phyloP scores from a whole-genome alignment of 2,797 vertebrate genomes.

The Characodon lateralis region DNA sequence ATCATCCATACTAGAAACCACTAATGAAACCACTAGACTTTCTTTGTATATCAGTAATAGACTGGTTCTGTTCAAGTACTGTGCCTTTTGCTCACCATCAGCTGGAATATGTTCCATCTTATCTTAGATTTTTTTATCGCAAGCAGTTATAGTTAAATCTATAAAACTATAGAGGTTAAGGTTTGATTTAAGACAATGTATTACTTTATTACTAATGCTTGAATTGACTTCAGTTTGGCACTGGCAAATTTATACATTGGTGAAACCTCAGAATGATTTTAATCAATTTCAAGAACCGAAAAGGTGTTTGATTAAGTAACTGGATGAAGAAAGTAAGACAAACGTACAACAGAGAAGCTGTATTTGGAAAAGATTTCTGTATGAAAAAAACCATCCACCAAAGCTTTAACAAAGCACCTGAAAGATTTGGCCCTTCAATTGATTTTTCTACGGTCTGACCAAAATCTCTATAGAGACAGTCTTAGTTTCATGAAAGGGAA shows the following conservation, averaged over 20 bases:
- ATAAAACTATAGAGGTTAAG: not conserved
- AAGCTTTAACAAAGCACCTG: not conserved
- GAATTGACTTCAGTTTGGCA: not conserved
- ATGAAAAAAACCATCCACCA: not conserved
- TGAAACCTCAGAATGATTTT: not conserved
- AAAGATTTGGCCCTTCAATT: not conserved
- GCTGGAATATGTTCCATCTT: not conserved
- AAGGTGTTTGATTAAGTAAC: not conserved
- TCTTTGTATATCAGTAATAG: too few relatives aligned
- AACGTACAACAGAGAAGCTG: not conserved
- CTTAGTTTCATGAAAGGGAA: not conserved
- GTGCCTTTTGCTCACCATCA: not conserved
- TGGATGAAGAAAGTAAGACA: not conserved
- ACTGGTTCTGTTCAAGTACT: too few relatives aligned
- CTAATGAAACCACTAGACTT: not conserved
- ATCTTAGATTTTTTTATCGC: not conserved
- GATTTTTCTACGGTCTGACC: not conserved
- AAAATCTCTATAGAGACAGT: not conserved
- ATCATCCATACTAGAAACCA: not conserved
- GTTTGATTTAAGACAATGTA: not conserved
- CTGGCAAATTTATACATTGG: not conserved
- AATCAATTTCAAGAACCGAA: not conserved
- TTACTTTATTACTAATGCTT: not conserved
- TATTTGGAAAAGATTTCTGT: not conserved
- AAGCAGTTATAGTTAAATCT: not conserved